Percentiles rank a stretch among this genome's conserved stretches.
phyloP scores from a whole-genome alignment of 1,140 invertebrate genomes.

The Drosophila nebulosa region DNA sequence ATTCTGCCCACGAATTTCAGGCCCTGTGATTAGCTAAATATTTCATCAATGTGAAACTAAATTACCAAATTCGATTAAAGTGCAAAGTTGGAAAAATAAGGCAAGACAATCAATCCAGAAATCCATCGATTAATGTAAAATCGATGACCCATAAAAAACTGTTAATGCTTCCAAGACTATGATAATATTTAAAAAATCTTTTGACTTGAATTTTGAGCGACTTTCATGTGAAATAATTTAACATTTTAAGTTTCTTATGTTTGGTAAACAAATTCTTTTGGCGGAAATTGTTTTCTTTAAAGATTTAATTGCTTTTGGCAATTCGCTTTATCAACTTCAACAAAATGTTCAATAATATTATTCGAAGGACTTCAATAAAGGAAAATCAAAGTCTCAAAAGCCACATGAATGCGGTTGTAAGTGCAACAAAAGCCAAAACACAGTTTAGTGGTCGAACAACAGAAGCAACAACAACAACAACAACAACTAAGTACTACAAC shows the following conservation, averaged over 20 bases:
- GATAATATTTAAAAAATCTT: too few relatives aligned
- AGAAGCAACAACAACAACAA: constrained; percentile 55
- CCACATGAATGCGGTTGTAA: constrained; percentile 61
- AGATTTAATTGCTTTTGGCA: not conserved
- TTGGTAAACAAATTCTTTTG: not conserved
- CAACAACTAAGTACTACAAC: constrained; percentile 34
- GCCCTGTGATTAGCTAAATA: not conserved
- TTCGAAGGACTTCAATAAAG: constrained; percentile 53
- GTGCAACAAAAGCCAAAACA: constrained; percentile 76
- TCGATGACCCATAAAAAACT: too few relatives aligned
- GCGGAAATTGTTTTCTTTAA: not conserved
- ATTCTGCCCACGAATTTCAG: not conserved
- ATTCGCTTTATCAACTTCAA: not conserved
- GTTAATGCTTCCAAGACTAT: too few relatives aligned
- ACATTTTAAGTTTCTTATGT: too few relatives aligned
- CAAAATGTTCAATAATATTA: constrained; percentile 51
- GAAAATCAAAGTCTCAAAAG: constrained; percentile 63
- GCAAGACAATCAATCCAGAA: too few relatives aligned
- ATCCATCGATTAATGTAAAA: too few relatives aligned
- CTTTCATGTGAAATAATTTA: too few relatives aligned
- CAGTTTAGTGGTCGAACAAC: constrained; percentile 73
- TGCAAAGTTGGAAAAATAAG: too few relatives aligned
- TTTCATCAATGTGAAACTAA: not conserved
- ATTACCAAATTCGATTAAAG: not conserved
- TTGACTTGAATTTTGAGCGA: too few relatives aligned